phyloP scores from a whole-genome alignment of 2,113 vertebrate species.

The Periophthalmodon schlosseri region DNA sequence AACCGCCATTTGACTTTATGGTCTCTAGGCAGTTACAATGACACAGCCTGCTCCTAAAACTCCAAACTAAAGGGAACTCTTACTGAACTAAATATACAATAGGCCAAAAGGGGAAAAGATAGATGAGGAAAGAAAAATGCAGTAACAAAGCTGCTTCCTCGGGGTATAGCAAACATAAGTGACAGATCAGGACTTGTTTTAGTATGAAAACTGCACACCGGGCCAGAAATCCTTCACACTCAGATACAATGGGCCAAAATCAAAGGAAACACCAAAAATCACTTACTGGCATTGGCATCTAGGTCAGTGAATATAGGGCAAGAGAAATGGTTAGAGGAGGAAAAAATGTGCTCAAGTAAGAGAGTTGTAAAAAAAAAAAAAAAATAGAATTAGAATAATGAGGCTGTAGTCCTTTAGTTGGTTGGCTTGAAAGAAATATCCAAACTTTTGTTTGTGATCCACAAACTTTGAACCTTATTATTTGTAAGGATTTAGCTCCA shows the following conservation, averaged over 20 bases:
- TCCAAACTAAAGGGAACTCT: background rate
- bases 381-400: too few relatives aligned
- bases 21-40: background rate
- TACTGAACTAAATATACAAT: background rate
- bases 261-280: background rate
- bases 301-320: background rate
- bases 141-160: slow-evolving; percentile 34
- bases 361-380: too few relatives aligned
- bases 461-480: too few relatives aligned
- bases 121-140: background rate
- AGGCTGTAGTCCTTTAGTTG: too few relatives aligned
- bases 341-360: too few relatives aligned
- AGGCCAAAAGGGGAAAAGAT: background rate
- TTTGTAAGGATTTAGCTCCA: too few relatives aligned
- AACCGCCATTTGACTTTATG: background rate
- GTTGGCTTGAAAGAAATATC: too few relatives aligned
- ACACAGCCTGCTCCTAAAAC: background rate
- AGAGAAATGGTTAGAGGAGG: background rate
- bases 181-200: slow-evolving; percentile 70
- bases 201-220: slow-evolving; percentile 41
- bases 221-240: slow-evolving; percentile 45
- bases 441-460: too few relatives aligned
- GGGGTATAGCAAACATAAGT: slow-evolving; percentile 31
- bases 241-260: background rate
- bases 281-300: background rate